Percentiles rank a stretch among this genome's conserved stretches.
Conservation (phyloP, 2,113 vertebrate species). For the Vulpes vulpes region DNA sequence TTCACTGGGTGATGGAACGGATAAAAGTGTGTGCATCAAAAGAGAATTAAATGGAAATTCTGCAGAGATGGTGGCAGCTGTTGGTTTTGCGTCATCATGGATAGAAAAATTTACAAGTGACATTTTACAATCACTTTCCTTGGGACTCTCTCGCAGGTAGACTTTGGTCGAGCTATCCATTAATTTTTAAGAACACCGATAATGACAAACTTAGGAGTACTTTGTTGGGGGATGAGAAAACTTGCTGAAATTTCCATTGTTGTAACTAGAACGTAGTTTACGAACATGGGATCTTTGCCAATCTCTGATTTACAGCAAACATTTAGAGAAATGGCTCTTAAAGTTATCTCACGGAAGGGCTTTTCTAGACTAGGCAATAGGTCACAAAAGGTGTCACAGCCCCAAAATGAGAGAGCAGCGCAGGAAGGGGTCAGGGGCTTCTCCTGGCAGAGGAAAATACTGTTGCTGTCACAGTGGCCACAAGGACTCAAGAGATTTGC, state of each 20-base stretch:
- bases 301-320: not conserved
- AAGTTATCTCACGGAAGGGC: not conserved
- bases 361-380: not conserved
- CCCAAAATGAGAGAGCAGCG: accelerated
- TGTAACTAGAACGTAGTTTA: not conserved
- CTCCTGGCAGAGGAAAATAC: not conserved
- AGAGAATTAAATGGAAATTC: not conserved
- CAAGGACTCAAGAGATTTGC: not conserved
- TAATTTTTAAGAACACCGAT: not conserved
- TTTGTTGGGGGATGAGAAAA: not conserved
- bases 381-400: not conserved
- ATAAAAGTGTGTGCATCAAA: not conserved
- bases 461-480: no score
- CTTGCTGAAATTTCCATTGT: not conserved
- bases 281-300: not conserved
- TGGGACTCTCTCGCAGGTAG: not conserved
- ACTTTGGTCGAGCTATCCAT: not conserved
- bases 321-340: not conserved
- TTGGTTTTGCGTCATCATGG: not conserved
- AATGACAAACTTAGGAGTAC: not conserved
- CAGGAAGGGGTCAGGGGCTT: not conserved
- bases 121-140: not conserved
- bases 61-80: not conserved
- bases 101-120: not conserved
- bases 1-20: not conserved